Base-by-base conservation (phyloP, 1,140 invertebrate genomes). In the Danaus melanippus region DNA sequence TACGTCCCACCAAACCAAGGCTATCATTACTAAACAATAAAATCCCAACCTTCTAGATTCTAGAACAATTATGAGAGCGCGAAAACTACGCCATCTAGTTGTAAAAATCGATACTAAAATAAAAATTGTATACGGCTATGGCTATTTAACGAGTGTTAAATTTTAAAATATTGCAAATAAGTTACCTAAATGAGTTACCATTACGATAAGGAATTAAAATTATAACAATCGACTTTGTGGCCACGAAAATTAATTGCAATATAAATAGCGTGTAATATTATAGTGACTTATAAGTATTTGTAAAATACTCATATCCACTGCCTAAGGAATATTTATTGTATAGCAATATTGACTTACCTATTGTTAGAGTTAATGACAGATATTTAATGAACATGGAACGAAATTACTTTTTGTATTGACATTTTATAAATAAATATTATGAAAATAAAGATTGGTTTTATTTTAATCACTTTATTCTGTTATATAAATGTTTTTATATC, bases 11-110 rank as follows among this genome's bases (percentile, higher is more conserved):
- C 86, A 12, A 81, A 69, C 67, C 74, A 78, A 64, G 89, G 89
- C 45, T 90, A 90, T 74, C 88, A 88, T 53, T 90, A 90, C 70
- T 90, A 87, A 60, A 50, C 9, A 60, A 12, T 17, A 53, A 66
- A 59, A 41, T 32, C 42, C 45, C 15, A 44, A 42, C 45, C 41
- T 15, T 15, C 15, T 15, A 15, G 15, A 15, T 15, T 15, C 15
- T 15, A 15, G 15, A 15, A 15, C 15, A 15, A 15, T 15, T 15
- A 15, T 15, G 15, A 15, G 15, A 15, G 15, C 15, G 15, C 15
- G 3, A 15, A 15, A 15, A 15, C 15, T 15, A 15, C 15, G 15
- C 15, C 15, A 15, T 15, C 15, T 15, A 15, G 15, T 15, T 15
- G 15, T 15, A 1, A 15, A 15, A 15, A 15, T 15, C 15, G 1